Base-by-base conservation (phyloP, 1,140 invertebrate genomes). In the Drosophila elegans region DNA sequence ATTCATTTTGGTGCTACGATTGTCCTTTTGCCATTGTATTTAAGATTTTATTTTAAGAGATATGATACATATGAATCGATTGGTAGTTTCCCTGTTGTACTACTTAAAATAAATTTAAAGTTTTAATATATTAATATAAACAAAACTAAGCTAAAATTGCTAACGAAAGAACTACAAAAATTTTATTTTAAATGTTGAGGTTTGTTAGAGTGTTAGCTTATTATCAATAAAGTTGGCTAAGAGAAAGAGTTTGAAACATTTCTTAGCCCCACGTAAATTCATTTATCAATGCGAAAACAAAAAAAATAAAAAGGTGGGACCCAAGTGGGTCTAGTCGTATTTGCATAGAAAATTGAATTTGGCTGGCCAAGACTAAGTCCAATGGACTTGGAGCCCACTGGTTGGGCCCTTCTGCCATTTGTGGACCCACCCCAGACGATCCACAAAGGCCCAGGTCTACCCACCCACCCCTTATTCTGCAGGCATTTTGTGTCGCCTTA, bases 321-420 rank as follows among this genome's bases (percentile, higher is more conserved):
- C 9, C 3, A 38, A 12, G 9, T 38, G 7, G 42, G 53, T 13
- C 13, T 36, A 1, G 11, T 4, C 52, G 59, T 49, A 63, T 84
- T 84, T 80, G 81, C 73, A 85, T 76, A 73, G 77, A 63, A 85
- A 85, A 80, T 80, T 85, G 45, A 84, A 84, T 84, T 80, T 80
- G 10, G 62, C 61, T 63, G 52, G 1, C 45, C 44, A 57, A 62
- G 42, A 51, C 49, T 46, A 72, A 59, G 59, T 38, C 16, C 55
- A 76, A 64, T 74, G 34, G 25, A 32, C 29, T 12, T 48, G 25
- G 11, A 48, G 45, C 25, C 25, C 29, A 34, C n/a, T 13, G 29
- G 34, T 51, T 16, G 16, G 48, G 7, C 1, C n/a, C 13, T 56
- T 34, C 16, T n/a, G 9, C 9, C 29, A 6, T 32, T 32, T 12